Evolutionary conservation across 2,888 invertebrate species (phyloP).

Genomic region (Autographa pulchrina): DNA sequence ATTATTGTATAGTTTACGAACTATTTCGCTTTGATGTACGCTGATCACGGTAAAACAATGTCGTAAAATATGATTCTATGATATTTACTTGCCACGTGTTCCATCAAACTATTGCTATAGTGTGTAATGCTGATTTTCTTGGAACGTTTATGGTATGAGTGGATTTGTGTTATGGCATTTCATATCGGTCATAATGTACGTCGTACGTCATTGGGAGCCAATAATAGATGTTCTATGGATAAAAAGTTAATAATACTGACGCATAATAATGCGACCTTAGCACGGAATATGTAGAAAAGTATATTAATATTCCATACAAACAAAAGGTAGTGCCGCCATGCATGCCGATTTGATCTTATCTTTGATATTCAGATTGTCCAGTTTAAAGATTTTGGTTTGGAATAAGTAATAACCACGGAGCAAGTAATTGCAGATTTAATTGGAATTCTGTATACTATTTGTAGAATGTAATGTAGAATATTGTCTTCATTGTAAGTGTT

Average conservation of each 20-base stretch:
- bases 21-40: constrained; percentile 55
- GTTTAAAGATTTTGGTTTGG: neutral
- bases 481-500: too few relatives aligned
- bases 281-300: constrained; percentile 23
- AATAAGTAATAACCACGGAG: neutral
- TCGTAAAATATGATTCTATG: constrained; percentile 53
- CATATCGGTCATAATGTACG: constrained; percentile 43
- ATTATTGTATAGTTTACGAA: constrained; percentile 34
- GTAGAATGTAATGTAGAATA: too few relatives aligned
- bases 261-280: constrained; percentile 33
- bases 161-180: constrained; percentile 59
- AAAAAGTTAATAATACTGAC: constrained; percentile 40
- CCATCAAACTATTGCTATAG: constrained; percentile 54
- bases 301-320: constrained; percentile 6
- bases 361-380: neutral
- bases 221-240: constrained; percentile 57
- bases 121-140: constrained; percentile 62
- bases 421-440: too few relatives aligned
- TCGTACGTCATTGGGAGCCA: constrained; percentile 61
- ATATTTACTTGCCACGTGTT: constrained; percentile 56
- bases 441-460: too few relatives aligned
- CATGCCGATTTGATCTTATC: neutral
- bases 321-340: too few relatives aligned
- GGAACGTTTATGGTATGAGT: constrained; percentile 58
- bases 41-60: constrained; percentile 47